phyloP scores from a whole-genome alignment of 2,888 invertebrate genomes.

The Malacosoma neustria region DNA sequence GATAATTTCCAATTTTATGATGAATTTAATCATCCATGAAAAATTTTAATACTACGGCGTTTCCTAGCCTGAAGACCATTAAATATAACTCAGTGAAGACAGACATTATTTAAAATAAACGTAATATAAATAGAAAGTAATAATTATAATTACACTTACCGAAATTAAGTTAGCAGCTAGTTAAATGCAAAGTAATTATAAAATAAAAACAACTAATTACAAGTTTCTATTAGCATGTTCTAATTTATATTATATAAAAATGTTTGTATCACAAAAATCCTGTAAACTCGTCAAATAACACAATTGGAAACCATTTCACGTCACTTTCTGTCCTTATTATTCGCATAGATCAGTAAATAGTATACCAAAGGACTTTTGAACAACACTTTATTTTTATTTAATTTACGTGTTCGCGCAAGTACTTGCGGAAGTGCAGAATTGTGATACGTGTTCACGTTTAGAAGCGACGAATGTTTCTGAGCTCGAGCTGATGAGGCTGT shows the following conservation, averaged over 20 bases:
- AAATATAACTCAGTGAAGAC: no score
- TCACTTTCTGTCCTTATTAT: conserved; percentile 40
- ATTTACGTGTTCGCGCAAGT: conserved; percentile 1
- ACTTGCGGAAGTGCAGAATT: conserved; percentile 1
- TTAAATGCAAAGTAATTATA: conserved; percentile 1
- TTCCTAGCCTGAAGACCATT: no score
- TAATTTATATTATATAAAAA: conserved; percentile 15
- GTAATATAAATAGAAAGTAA: not conserved
- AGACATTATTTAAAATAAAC: no score
- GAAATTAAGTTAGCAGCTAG: conserved; percentile 6
- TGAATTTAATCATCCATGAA: no score
- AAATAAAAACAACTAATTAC: conserved; percentile 21
- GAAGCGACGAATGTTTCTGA: conserved; percentile 35
- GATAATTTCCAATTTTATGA: no score
- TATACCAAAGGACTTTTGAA: no score
- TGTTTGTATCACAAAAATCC: conserved; percentile 28
- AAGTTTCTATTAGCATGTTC: conserved; percentile 35
- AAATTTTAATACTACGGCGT: no score
- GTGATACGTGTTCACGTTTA: conserved; percentile 33
- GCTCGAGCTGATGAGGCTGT: conserved; percentile 30
- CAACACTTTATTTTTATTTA: no score
- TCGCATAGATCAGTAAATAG: conserved; percentile 29
- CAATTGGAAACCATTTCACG: conserved; percentile 51
- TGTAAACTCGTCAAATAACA: conserved; percentile 49
- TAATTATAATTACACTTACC: conserved; percentile 25